These are phyloP conservation scores for Cacatua alba DNA, from an alignment of 2,113 vertebrate species.

Conservation along the genomic window DNA sequence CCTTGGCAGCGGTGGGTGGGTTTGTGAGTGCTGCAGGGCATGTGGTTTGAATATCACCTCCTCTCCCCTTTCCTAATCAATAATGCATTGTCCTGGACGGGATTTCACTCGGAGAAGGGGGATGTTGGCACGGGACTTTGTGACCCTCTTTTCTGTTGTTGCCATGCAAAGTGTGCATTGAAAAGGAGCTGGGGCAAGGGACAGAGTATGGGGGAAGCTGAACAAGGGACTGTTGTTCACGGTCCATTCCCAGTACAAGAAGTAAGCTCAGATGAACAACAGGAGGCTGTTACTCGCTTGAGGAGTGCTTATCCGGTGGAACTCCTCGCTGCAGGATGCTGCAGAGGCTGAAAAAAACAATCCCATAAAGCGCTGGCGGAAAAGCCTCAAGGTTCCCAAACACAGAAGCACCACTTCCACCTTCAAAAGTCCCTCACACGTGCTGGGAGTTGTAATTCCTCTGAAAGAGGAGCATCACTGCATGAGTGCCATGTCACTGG, in stretches of 20 bases:
- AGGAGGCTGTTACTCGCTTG: background rate
- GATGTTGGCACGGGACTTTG: rapidly evolving
- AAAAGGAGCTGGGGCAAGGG: background rate
- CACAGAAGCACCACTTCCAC: rapidly evolving
- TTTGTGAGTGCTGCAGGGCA: background rate
- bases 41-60: background rate
- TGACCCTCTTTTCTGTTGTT: background rate
- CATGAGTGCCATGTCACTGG: rapidly evolving
- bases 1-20: background rate
- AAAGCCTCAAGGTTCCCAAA: background rate
- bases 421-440: rapidly evolving
- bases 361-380: background rate
- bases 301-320: background rate
- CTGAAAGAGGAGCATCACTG: background rate
- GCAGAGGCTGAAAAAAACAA: background rate
- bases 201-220: background rate
- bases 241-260: background rate
- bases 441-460: background rate
- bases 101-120: background rate
- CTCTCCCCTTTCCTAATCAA: background rate
- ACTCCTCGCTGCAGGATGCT: background rate
- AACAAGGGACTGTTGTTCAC: slow-evolving; percentile 35
- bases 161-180: background rate
- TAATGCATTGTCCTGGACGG: background rate
- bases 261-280: background rate